These are phyloP conservation scores for Coluber constrictor DNA, from an alignment of 2,797 vertebrate genomes.

Conservation along the genomic window DNA sequence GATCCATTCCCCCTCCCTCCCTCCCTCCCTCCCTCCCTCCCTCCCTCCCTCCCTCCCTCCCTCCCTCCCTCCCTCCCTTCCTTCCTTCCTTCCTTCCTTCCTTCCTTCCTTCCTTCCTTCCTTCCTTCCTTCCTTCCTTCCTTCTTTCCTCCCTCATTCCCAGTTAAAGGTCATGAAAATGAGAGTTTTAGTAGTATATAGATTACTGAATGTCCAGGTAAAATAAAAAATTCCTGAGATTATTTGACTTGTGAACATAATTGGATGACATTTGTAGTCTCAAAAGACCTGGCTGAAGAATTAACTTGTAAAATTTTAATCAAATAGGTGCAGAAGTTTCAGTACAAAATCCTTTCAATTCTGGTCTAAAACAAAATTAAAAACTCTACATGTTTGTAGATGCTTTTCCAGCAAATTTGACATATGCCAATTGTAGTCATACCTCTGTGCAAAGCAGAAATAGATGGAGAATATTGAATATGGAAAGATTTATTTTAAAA, in stretches of 20 bases:
- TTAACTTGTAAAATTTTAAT: background rate
- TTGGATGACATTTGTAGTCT: background rate
- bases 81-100: background rate
- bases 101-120: background rate
- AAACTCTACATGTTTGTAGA: background rate
- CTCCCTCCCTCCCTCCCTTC: no score
- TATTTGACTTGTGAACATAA: background rate
- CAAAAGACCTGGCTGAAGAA: background rate
- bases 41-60: no score
- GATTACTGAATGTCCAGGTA: background rate
- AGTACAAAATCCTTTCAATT: background rate
- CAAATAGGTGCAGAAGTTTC: background rate
- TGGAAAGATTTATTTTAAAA: background rate
- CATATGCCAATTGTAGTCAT: background rate
- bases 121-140: background rate
- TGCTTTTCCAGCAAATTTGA: background rate
- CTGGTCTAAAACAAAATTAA: background rate
- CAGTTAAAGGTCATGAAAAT: background rate
- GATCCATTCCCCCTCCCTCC: background rate
- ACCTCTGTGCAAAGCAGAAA: background rate
- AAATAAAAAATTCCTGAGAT: background rate
- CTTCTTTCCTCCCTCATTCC: background rate
- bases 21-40: no score
- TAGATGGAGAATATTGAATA: background rate
- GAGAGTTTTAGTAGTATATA: background rate